Conservation (phyloP, 1,140 invertebrate species). For the Monochamus saltuarius region DNA sequence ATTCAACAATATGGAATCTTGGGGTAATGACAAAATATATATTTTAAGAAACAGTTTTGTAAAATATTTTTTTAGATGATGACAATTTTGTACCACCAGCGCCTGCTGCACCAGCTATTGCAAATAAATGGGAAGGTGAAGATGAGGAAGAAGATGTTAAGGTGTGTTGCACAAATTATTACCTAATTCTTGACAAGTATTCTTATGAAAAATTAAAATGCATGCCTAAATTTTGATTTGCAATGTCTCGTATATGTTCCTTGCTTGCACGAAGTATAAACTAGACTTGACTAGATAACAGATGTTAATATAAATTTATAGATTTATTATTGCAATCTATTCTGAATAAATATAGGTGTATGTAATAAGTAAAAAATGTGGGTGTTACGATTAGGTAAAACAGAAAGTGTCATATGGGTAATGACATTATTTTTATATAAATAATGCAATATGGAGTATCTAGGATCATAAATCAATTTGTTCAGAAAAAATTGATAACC, state of each 20-base stretch:
- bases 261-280: too few species aligned
- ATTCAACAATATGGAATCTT: conserved; percentile 46
- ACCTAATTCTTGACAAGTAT: too few species aligned
- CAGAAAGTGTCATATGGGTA: too few species aligned
- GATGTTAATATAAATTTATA: conserved; percentile 1
- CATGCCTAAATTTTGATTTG: not conserved
- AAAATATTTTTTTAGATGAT: conserved; percentile 41
- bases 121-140: conserved; percentile 87
- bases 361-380: too few species aligned
- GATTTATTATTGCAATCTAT: not conserved
- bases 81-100: conserved; percentile 47
- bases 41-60: not conserved
- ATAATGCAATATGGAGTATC: too few species aligned
- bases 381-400: too few species aligned
- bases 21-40: conserved; percentile 40
- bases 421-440: too few species aligned
- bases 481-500: too few species aligned
- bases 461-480: too few species aligned
- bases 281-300: too few species aligned
- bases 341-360: not conserved
- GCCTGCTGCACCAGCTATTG: conserved; percentile 17
- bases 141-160: conserved; percentile 85
- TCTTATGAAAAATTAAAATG: not conserved
- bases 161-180: conserved; percentile 54
- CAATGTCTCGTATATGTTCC: not conserved